A percentile compares a stretch with the other conserved stretches of the same genome.
phyloP scores from a whole-genome alignment of 2,888 invertebrate species.

The Notodonta ziczac region DNA sequence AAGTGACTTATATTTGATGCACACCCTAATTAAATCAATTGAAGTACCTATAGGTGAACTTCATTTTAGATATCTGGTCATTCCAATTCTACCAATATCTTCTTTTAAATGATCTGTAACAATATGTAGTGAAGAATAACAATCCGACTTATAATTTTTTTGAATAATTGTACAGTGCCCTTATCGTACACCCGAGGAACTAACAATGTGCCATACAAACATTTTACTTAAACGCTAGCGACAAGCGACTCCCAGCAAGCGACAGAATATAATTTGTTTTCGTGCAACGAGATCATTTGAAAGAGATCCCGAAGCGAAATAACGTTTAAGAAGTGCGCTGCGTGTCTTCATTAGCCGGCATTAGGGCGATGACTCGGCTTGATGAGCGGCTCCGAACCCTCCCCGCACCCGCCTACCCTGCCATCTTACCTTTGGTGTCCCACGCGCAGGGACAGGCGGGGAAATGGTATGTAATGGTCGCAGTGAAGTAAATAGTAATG shows the following conservation, averaged over 20 bases:
- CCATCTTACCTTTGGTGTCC: constrained; percentile 14
- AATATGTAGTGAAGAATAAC: too few species aligned
- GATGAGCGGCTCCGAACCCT: constrained; percentile 45
- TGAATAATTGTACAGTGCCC: too few species aligned
- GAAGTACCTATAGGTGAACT: not conserved
- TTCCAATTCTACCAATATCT: too few species aligned
- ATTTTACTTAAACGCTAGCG: too few species aligned
- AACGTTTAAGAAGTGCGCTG: constrained; percentile 31
- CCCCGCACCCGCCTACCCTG: constrained; percentile 9
- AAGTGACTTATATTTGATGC: not conserved
- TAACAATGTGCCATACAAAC: too few species aligned
- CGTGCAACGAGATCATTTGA: not conserved
- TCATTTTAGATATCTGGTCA: not conserved
- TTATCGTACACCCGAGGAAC: too few species aligned
- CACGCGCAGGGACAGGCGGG: not conserved
- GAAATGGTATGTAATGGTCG: not conserved
- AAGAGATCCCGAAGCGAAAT: constrained; percentile 21
- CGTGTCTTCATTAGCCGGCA: constrained; percentile 51
- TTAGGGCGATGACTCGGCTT: constrained; percentile 57
- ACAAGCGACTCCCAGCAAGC: too few species aligned
- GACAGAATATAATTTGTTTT: not conserved
- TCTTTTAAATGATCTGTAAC: too few species aligned
- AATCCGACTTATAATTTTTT: too few species aligned
- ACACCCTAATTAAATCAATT: not conserved
- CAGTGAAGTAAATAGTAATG: constrained; percentile 28